Evolutionary conservation across 1,140 invertebrate genomes (phyloP), one percentile per base, ranked within the genome.

Genomic region (Drosophila sulfurigaster): DNA sequence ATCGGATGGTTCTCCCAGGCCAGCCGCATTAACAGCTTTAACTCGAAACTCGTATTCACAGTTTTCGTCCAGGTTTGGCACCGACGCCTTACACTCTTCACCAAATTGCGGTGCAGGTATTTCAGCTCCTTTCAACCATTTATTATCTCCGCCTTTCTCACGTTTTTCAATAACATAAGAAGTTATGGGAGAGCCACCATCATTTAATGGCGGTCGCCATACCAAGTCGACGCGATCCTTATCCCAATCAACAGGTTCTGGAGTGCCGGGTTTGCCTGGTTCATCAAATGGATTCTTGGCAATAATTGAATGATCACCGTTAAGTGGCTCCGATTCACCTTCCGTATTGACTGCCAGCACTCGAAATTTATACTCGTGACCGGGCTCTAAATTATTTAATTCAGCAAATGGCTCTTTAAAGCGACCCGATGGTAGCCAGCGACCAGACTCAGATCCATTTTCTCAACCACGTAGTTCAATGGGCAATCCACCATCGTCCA

Each of bases 281-380:
- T 98, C 97, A 93, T 99, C 97, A 92, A 98, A 99, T 82, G 98
- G 98, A 97, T 99, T 99, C 93, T 99, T 99, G 16, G 99, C 99
- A 77, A 99, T 94, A 68, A 99, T 98, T 13, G 96, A 95, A 74
- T 97, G 95, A 49, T 97, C 96, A 4, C 97, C 97, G 77, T 96
- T 96, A 45, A 99, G 93, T 11, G 98, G 98, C 88, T 98, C 97
- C 3, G 98, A 99, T 92, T 97, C 96, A 16, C 99, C 99, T 93
- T 99, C 97, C 59, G 96, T 95, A 92, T 99, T 99, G 2, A 99
- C 98, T 65, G 99, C 99, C 11, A 96, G 95, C 0, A 99, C 98
- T 49, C 98, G 94, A 95, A 99, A 99, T 93, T 99, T 98, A 93
- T 99, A 99, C 92, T 99, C 98, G 82, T 99, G 97, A 46, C 95